A percentile compares a stretch with the other conserved stretches of the same genome.
phyloP scores from a whole-genome alignment of 2,888 invertebrate species.

The Gryllus longicercus region DNA sequence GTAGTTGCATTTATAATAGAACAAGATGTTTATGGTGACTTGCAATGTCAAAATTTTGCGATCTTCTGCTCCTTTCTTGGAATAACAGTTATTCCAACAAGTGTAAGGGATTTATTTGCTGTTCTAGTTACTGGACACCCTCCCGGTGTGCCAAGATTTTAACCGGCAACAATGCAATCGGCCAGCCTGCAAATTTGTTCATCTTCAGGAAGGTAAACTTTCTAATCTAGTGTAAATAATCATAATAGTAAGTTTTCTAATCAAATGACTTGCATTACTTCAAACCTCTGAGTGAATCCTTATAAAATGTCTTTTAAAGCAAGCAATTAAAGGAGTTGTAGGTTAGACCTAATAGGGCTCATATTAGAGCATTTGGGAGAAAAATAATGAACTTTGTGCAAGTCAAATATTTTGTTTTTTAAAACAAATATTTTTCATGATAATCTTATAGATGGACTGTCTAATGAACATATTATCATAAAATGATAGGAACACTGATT shows the following conservation, averaged over 20 bases:
- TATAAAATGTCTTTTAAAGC: background rate
- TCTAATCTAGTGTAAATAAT: background rate
- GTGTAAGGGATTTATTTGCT: constrained; percentile 36
- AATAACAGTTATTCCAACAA: background rate
- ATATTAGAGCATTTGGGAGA: no score
- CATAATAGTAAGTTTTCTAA: no score
- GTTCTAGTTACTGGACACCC: constrained; percentile 99
- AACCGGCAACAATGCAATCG: constrained; percentile 95
- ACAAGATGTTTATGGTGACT: background rate
- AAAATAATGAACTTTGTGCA: no score
- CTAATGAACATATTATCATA: no score
- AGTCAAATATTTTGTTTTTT: no score
- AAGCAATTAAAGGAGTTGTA: background rate
- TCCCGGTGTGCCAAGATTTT: constrained; percentile 99
- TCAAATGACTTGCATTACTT: no score
- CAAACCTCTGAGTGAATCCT: background rate
- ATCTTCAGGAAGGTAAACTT: constrained; percentile 89
- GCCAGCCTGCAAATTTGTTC: constrained; percentile 97
- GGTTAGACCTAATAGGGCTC: background rate
- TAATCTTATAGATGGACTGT: background rate
- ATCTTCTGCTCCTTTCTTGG: background rate
- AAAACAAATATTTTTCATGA: background rate
- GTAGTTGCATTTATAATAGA: constrained; percentile 20
- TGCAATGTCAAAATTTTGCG: background rate
- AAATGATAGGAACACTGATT: no score